Base-by-base conservation (phyloP, 2,888 invertebrate genomes). In the Arge pagana region DNA sequence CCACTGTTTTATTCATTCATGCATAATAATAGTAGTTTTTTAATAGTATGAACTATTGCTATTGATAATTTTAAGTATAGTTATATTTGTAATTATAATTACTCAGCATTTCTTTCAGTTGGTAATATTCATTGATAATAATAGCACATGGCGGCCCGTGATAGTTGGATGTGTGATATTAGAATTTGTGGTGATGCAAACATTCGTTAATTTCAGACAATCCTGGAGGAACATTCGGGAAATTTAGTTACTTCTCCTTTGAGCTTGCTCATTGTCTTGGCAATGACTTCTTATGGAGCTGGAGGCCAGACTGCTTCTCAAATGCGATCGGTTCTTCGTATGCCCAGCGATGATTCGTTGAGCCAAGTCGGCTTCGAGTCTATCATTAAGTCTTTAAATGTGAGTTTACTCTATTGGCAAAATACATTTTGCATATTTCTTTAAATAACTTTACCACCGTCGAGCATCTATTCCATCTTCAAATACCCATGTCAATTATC, bases 201-300 rank as follows among this genome's bases (percentile, higher is more conserved):
- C n/a, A n/a, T n/a, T n/a, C n/a, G n/a, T n/a, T n/a, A n/a, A n/a
- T 61, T 61, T 18, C 28, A 71, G 71, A 31, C 28, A 8, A 31
- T 70, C 3, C 54, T 50, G 11, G 30, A 56, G 10, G 51, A 40
- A 3, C 13, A 51, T 2, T 5, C 24, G n/a, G 59, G 56, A 4
- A 73, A 73, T 56, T 52, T 73, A 2, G 63, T 72, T 35, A 56
- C 50, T 5, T 77, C 77, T 18, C 74, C 77, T 0, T 45, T 77
- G 16, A 77, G 77, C 35, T 69, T 68, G 2, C 64, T 67, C 18
- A 48, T 70, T 43, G 71, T 68, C 16, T 60, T 76, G 16, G 63
- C 71, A 15, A 67, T 77, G 71, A 64, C 64, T 4, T 53, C 66
- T 19, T 61, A 54, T 26, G 74, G 74, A 3, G 62, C 74, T 3